Evolutionary conservation across 2,888 invertebrate genomes (phyloP).

Genomic region (Schizaphis graminum): DNA sequence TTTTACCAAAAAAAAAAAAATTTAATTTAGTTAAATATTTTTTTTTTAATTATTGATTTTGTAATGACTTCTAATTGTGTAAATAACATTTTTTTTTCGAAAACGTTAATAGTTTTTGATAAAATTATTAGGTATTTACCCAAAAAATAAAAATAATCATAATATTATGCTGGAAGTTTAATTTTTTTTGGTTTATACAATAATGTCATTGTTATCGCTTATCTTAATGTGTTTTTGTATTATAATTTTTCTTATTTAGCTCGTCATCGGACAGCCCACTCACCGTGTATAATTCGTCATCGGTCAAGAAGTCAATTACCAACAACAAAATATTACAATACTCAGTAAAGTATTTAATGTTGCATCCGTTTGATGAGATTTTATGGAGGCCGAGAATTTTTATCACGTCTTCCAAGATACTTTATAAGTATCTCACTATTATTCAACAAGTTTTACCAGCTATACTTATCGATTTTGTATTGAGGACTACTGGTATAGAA

Average conservation of each 20-base stretch:
- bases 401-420: slow-evolving; percentile 75
- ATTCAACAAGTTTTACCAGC: slow-evolving; percentile 86
- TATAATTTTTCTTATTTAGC: slow-evolving; percentile 13
- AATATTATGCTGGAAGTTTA: neutral
- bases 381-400: slow-evolving; percentile 77
- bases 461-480: slow-evolving; percentile 78
- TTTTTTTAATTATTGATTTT: neutral
- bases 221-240: neutral
- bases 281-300: slow-evolving; percentile 86
- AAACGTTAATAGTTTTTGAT: neutral
- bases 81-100: neutral
- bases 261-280: slow-evolving; percentile 69
- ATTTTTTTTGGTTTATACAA: neutral
- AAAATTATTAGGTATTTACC: neutral
- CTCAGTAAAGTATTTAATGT: slow-evolving; percentile 73
- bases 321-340: slow-evolving; percentile 71
- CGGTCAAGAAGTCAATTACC: slow-evolving; percentile 70
- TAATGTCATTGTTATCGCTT: neutral
- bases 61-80: neutral
- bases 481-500: slow-evolving; percentile 71
- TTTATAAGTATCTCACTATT: slow-evolving; percentile 80
- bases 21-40: no score
- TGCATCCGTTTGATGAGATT: slow-evolving; percentile 79
- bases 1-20: neutral
- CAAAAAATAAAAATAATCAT: neutral